Base-by-base conservation (phyloP, 2,888 invertebrate species). In the Rhagonycha lutea region DNA sequence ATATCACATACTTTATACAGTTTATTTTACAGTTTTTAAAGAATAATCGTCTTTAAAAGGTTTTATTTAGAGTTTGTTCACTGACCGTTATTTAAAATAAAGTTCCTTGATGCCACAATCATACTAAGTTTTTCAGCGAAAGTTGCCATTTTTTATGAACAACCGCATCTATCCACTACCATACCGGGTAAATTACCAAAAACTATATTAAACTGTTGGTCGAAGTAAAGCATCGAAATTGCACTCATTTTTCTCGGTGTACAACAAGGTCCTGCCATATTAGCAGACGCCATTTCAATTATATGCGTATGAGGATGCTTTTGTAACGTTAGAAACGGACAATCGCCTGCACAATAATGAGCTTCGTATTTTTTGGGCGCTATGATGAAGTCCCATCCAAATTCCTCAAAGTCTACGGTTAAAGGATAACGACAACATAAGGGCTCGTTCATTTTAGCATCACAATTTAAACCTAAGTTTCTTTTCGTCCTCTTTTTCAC, bases 381-480 rank as follows among this genome's bases (percentile, higher is more conserved):
- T 76, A 99, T 96, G 83, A 99, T 96, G 94, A 98, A 99, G 86
- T 98, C 96, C 97, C 98, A 98, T 26, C 98, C 98, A 86, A 98
- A 97, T 85, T 94, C 93, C 82, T 95, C 95, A 87, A 99, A 99
- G 89, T 98, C 96, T 14, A 99, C 96, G 12, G 93, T 93, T 63
- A 98, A 90, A 0, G 98, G 97, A 88, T 97, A 98, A 4, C 98
- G 93, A 86, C 99, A 99, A 89, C 99, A 99, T 67, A 96, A 91
- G 28, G 93, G 91, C 84, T 97, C 96, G 81, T 93, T 85, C 79
- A 83, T 84, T 61, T 92, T 91, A 82, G 96, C 96, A 74, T 94
- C 93, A 89, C 98, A 98, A 86, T 95, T 94, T 84, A 96, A 90
- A 24, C 94, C 94, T 72, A 94, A 91, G 84, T 93, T 95, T 24